Conservation (phyloP, 2,797 vertebrate species). For the Pseudochromis fuscus region DNA sequence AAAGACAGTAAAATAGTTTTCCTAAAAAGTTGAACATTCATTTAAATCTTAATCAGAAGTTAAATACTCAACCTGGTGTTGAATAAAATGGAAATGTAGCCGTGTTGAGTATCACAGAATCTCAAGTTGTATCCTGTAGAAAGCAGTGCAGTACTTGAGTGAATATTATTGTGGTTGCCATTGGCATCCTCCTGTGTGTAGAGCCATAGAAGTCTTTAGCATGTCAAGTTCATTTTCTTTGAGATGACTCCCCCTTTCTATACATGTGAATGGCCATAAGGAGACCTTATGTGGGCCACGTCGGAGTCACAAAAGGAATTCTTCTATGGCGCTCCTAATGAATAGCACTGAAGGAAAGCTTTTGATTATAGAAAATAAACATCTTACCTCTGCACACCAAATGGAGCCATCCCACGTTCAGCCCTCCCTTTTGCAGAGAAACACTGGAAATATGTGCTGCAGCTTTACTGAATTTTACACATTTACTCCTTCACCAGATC, state of each 20-base stretch:
- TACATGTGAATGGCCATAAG: conserved; percentile 20
- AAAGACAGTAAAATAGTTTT: too few species aligned
- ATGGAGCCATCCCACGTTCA: not conserved
- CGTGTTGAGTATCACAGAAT: not conserved
- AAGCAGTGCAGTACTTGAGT: not conserved
- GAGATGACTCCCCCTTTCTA: not conserved
- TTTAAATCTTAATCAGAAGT: too few species aligned
- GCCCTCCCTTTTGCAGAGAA: not conserved
- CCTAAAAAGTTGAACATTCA: too few species aligned
- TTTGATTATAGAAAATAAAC: conserved; percentile 54
- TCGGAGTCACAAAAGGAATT: conserved; percentile 22
- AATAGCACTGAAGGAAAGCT: conserved; percentile 39
- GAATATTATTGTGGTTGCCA: not conserved
- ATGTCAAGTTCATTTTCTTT: not conserved
- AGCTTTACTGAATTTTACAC: conserved; percentile 1
- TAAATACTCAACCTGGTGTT: too few species aligned
- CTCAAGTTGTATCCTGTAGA: not conserved
- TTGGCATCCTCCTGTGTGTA: not conserved
- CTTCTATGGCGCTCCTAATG: conserved; percentile 13
- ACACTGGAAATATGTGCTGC: not conserved
- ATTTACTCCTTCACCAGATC: not conserved
- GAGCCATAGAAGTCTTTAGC: not conserved
- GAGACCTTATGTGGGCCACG: conserved; percentile 33
- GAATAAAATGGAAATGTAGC: not conserved
- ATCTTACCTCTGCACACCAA: conserved; percentile 36